Evolutionary conservation across 2,888 invertebrate genomes (phyloP), one percentile per base, ranked within the genome.

Genomic region (Drosophila ochracea): DNA sequence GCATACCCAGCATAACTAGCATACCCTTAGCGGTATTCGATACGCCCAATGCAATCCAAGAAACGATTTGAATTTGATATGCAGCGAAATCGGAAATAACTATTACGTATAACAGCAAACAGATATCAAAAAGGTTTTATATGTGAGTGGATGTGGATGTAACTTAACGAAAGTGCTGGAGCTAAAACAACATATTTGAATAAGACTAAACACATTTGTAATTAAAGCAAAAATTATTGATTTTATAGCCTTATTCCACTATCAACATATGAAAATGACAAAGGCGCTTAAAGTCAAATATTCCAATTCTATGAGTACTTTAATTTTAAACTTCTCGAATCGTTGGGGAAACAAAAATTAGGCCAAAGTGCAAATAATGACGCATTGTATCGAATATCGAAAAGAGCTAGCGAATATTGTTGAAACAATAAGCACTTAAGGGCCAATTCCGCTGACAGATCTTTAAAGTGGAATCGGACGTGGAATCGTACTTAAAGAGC

Each of bases 361-460:
- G 2, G 10, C 47, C 21, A 25, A 47, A 16, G 47, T 47, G 30
- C 35, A 60, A 37, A 53, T n/a, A 39, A 47, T 16, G 37, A 47
- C 33, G 39, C n/a, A 37, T 43, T 35, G 52, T n/a, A 31, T 54
- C 63, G 49, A 21, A 41, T n/a, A 31, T 54, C 65, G 49, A 21
- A 41, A 31, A 33, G 19, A 25, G 19, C 39, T 21, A 11, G 30
- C 25, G 43, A 43, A 47, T 25, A 54, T 31, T 33, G 37, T 30
- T 52, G 43, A 31, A 67, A 21, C 68, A 39, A 39, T 41, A 47
- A 54, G 41, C 65, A 64, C 65, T 64, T 58, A 53, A 58, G 50
- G 37, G 73, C 52, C 43, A 43, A 35, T 49, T 57, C 21, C 37
- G 43, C 43, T 39, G 55, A 63, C 64, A 73, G 52, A 72, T 58